These are phyloP conservation scores for Osmerus mordax DNA, from an alignment of 2,113 vertebrate species.

Conservation along the genomic window DNA sequence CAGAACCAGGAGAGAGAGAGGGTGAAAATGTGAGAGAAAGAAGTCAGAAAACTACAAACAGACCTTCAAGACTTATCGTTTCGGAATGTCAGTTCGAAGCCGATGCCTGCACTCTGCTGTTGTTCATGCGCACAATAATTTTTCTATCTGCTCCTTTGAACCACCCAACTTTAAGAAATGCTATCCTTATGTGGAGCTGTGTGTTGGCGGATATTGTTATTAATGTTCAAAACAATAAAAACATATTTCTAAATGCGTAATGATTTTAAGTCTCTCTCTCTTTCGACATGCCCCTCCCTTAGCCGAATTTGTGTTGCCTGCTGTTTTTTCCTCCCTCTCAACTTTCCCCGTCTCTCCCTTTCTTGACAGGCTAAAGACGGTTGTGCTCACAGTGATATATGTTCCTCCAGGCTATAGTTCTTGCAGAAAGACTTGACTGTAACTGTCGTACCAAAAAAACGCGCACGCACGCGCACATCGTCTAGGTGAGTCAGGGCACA, in stretches of 20 bases:
- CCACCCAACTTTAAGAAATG: too few species aligned
- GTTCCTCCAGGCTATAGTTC: slow-evolving; percentile 11
- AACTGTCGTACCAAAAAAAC: not conserved
- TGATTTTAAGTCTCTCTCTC: too few species aligned
- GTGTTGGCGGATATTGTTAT: too few species aligned
- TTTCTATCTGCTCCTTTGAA: too few species aligned
- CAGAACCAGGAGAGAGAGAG: not conserved
- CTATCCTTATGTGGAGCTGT: too few species aligned
- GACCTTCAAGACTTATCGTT: not conserved
- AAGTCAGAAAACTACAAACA: not conserved
- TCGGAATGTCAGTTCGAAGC: not conserved
- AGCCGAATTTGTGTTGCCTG: not conserved
- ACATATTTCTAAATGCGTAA: too few species aligned
- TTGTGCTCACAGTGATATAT: not conserved
- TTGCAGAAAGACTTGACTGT: not conserved
- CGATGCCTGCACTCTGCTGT: not conserved
- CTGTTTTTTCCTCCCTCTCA: not conserved
- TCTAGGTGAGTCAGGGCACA: slow-evolving; percentile 22
- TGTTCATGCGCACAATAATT: too few species aligned
- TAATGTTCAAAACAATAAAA: too few species aligned
- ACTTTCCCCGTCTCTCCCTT: not conserved
- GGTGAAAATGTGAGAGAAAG: not conserved
- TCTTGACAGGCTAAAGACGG: not conserved
- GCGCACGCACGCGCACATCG: not conserved
- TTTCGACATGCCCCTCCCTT: too few species aligned